A percentile compares a stretch with the other conserved stretches of the same genome.
Conservation (phyloP, 2,888 invertebrate species). For the Drosophila borborema region DNA sequence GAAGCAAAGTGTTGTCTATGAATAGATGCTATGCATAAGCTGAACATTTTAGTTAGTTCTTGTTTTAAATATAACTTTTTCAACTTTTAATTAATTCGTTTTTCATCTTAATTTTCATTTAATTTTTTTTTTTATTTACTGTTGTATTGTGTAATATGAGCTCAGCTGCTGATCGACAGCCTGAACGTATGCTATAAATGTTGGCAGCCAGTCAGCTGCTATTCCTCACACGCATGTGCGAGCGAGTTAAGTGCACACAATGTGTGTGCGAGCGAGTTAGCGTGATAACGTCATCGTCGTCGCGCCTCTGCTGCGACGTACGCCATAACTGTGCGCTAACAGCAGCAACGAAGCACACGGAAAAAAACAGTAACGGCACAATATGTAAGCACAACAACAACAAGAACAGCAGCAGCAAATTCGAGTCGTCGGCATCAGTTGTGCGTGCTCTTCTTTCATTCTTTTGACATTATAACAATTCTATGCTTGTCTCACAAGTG, state of each 20-base stretch:
- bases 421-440: constrained; percentile 27
- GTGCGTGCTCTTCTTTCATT: constrained; percentile 22
- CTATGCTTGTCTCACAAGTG: constrained; percentile 10
- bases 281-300: constrained; percentile 26
- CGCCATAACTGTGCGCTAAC: constrained; percentile 58
- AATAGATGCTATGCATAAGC: background rate
- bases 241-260: constrained; percentile 26
- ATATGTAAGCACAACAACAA: constrained; percentile 4
- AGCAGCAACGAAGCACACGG: constrained; percentile 21
- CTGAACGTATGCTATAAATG: constrained; percentile 60
- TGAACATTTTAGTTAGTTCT: background rate
- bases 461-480: background rate
- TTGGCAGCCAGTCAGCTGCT: constrained; percentile 17
- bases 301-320: constrained; percentile 36
- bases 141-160: background rate
- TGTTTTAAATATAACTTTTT: background rate
- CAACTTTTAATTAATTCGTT: background rate
- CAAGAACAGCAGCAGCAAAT: background rate
- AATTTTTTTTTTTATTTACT: too few relatives aligned
- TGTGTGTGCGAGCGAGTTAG: constrained; percentile 42
- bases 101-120: background rate
- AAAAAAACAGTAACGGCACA: constrained; percentile 35
- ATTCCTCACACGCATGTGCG: constrained; percentile 47
- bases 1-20: background rate
- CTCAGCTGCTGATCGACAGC: constrained; percentile 12